phyloP scores from a whole-genome alignment of 2,797 vertebrate genomes.

The Platalea minor region DNA sequence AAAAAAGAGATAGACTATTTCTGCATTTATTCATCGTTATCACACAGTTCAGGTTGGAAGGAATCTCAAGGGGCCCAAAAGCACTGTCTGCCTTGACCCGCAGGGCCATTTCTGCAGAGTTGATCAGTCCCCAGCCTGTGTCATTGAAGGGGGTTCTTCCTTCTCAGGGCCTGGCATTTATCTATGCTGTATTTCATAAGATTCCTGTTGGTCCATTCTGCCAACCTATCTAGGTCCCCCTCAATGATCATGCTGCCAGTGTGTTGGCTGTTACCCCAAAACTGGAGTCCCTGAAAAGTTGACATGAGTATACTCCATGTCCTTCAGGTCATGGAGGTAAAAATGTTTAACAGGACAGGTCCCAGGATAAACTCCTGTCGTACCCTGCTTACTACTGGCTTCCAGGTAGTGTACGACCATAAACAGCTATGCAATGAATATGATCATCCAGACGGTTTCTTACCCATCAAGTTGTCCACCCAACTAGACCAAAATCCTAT shows the following conservation, averaged over 20 bases:
- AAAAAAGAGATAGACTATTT: not conserved
- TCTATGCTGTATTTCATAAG: not conserved
- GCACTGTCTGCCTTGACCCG: not conserved
- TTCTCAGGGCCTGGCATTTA: not conserved
- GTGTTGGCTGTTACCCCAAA: not conserved
- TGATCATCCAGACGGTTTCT: not conserved
- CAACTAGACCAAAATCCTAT: not conserved
- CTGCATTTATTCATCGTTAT: not conserved
- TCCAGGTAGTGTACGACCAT: not conserved
- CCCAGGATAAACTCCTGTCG: not conserved
- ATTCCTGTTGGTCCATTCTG: not conserved
- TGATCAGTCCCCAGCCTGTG: not conserved
- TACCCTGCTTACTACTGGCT: not conserved
- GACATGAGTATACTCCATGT: not conserved
- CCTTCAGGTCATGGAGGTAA: not conserved
- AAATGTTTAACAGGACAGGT: not conserved
- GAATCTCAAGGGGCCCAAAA: not conserved
- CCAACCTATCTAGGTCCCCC: not conserved
- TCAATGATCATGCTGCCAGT: not conserved
- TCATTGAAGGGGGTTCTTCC: not conserved
- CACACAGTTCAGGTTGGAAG: not conserved
- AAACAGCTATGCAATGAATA: not conserved
- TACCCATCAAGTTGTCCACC: not conserved
- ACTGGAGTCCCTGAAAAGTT: not conserved
- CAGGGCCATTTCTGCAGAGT: not conserved